Conservation (phyloP, 1,140 invertebrate genomes). For the Pygmarrhopalites habei region DNA sequence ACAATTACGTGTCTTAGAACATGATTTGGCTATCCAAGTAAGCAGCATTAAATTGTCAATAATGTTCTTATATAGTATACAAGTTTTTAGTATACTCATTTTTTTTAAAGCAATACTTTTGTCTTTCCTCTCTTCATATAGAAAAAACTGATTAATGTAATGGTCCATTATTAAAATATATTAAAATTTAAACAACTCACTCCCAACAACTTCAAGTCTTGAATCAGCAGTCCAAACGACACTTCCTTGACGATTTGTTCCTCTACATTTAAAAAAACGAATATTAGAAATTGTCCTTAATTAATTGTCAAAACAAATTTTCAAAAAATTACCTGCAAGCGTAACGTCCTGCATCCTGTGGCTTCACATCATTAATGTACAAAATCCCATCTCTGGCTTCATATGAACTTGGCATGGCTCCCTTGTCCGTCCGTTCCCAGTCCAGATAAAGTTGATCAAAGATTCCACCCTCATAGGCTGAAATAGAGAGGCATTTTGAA, state of each 20-base stretch:
- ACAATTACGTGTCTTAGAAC: too few species aligned
- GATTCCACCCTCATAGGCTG: slow-evolving; percentile 39
- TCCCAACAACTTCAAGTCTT: slow-evolving; percentile 51
- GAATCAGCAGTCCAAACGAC: slow-evolving; percentile 48
- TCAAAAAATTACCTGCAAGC: too few species aligned
- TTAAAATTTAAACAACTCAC: slow-evolving; percentile 49
- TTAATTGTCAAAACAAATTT: too few species aligned
- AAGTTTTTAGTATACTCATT: too few species aligned
- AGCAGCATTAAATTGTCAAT: too few species aligned
- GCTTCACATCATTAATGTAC: slow-evolving; percentile 55
- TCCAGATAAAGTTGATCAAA: slow-evolving; percentile 42
- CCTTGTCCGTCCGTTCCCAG: slow-evolving; percentile 60
- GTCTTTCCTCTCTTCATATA: too few species aligned
- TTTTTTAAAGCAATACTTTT: too few species aligned
- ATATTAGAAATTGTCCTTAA: too few species aligned
- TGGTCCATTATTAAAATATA: too few species aligned
- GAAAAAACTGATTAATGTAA: too few species aligned
- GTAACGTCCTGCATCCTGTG: slow-evolving; percentile 65
- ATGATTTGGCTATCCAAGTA: too few species aligned
- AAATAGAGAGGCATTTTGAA: neutral
- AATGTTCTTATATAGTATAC: too few species aligned
- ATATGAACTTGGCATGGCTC: slow-evolving; percentile 53
- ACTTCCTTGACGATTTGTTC: slow-evolving; percentile 45
- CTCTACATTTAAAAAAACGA: slow-evolving; percentile 65
- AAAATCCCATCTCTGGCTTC: slow-evolving; percentile 54